Evolutionary conservation across 2,113 vertebrate species (phyloP), one percentile per base, ranked within the genome.

Genomic region (Caracal caracal): DNA sequence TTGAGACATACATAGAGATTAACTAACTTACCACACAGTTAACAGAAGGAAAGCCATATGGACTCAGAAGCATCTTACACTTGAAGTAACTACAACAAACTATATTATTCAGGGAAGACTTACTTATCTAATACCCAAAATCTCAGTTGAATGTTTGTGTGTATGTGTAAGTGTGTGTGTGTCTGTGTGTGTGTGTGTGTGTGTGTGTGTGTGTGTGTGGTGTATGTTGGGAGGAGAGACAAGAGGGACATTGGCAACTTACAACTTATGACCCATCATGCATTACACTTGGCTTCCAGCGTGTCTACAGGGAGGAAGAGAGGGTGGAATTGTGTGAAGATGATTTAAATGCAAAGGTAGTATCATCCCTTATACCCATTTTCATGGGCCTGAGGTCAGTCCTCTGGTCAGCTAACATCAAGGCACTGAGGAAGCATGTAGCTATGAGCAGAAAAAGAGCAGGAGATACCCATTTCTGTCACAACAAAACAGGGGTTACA

Each of bases 31-130:
- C 10, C 47, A 86, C 9, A 76, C 6, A 79, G 10, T 87, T 49
- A 76, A 37, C n/a, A 78, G 78, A 84, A 82, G 37, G 10, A 87
- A 94, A 90, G 49, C 12, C 3, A 86, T 76, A 78, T 49, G 68
- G 24, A 75, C 71, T 85, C 59, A 83, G 10, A 56, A 47, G 73
- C 20, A 83, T 53, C 10, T 47, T 53, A 70, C 30, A 85, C n/a
- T 19, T 59, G 19, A 6, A 93, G 61, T 63, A 78, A 93, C 7
- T 61, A 0, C 61, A 80, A 19, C 24, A 71, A 85, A n/a, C 19
- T 68, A 15, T 40, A 22, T 35, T 65, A 43, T 93, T 86, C 12
- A 82, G 17, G 6, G 13, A 2, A 89, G 47, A 35, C 9, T 75
- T 75, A 40, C 4, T 78, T 88, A 15, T 75, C 43, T 78, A 49